A percentile compares a stretch with the other conserved stretches of the same genome.
Evolutionary conservation across 1,140 invertebrate genomes (phyloP).

Genomic region (Musca vetustissima): DNA sequence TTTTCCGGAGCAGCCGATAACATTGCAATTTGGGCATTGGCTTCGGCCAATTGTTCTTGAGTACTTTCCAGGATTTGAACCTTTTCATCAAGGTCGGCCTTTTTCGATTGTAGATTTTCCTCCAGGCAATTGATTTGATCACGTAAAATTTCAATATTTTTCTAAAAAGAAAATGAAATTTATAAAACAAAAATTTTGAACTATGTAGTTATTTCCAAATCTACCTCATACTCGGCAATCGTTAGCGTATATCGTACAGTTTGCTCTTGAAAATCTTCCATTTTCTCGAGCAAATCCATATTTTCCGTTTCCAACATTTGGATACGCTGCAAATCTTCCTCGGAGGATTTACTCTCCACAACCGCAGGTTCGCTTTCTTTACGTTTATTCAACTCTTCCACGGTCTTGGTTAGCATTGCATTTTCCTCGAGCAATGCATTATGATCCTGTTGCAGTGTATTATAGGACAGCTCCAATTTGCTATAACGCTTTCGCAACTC

Average conservation of each 20-base stretch:
- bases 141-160: constrained; percentile 43
- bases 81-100: constrained; percentile 49
- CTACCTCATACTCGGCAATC: constrained; percentile 47
- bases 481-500: constrained; percentile 40
- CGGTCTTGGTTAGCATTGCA: constrained; percentile 24
- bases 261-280: constrained; percentile 41
- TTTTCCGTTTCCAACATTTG: constrained; percentile 41
- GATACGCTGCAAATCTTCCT: constrained; percentile 26
- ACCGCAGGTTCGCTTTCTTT: constrained; percentile 5
- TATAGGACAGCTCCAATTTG: constrained; percentile 34
- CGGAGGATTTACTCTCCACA: background rate
- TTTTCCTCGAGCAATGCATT: constrained; percentile 38
- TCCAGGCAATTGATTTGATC: constrained; percentile 48
- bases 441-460: constrained; percentile 40
- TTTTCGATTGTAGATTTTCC: constrained; percentile 46
- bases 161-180: constrained; percentile 28
- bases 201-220: background rate
- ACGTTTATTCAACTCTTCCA: constrained; percentile 30
- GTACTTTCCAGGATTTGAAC: constrained; percentile 43
- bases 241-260: constrained; percentile 37
- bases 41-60: constrained; percentile 48
- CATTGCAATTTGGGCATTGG: constrained; percentile 46
- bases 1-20: constrained; percentile 37
- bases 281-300: constrained; percentile 43
- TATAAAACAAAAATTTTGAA: background rate